Evolutionary conservation across 2,113 vertebrate genomes (phyloP).

Genomic region (Nothocercus nigrocapillus): DNA sequence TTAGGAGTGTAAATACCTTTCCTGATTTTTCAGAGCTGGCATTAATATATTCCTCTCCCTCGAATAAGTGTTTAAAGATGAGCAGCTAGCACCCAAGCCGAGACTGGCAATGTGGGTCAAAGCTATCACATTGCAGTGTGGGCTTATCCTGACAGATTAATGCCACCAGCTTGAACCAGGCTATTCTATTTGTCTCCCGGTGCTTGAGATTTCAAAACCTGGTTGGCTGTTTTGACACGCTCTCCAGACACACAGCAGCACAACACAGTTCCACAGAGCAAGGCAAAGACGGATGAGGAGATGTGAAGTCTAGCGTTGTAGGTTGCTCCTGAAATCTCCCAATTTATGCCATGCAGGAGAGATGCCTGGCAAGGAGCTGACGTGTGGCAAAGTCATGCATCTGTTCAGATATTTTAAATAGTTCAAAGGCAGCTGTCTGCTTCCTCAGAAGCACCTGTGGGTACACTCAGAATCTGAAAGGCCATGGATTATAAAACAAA

Average conservation of each 20-base stretch:
- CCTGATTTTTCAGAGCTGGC: neutral
- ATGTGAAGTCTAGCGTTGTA: neutral
- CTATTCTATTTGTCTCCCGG: neutral
- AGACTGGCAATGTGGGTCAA: neutral
- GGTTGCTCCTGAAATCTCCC: neutral
- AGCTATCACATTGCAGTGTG: neutral
- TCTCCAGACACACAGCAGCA: neutral
- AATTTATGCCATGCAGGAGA: slow-evolving; percentile 33
- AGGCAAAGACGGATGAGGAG: slow-evolving; percentile 41
- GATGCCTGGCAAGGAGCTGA: neutral
- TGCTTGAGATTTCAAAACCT: neutral
- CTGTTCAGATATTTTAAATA: slow-evolving; percentile 17
- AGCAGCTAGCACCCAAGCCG: neutral
- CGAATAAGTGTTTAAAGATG: neutral
- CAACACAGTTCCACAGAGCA: neutral
- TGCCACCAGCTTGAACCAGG: neutral
- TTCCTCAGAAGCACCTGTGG: neutral
- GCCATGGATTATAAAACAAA: neutral
- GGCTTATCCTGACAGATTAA: neutral
- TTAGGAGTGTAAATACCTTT: neutral
- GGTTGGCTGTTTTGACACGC: neutral
- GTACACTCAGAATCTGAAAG: neutral
- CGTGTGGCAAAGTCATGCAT: neutral
- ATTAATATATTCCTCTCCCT: neutral
- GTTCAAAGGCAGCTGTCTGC: slow-evolving; percentile 25